These are phyloP conservation scores for Hesperia comma DNA, from an alignment of 2,888 invertebrate species.

Conservation along the genomic window DNA sequence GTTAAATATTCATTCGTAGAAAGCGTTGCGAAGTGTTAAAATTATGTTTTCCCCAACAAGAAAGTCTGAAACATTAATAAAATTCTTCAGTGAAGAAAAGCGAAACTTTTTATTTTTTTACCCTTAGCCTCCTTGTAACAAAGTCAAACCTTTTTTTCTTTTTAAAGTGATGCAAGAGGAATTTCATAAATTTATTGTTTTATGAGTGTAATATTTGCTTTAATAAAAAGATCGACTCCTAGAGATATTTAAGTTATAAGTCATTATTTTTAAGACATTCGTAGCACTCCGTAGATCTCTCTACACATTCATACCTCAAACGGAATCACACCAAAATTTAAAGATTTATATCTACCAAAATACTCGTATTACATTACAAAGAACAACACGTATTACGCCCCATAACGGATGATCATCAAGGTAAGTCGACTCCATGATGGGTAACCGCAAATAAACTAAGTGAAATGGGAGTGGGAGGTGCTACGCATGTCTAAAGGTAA, in stretches of 20 bases:
- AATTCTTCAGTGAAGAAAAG: conserved; percentile 72
- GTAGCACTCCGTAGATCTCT: too few species aligned
- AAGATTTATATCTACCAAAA: background rate
- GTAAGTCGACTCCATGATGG: background rate
- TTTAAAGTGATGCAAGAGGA: conserved; percentile 72
- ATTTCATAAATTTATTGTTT: conserved; percentile 80
- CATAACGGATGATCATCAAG: background rate
- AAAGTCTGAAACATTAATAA: conserved; percentile 73
- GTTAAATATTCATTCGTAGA: conserved; percentile 35
- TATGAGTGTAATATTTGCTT: conserved; percentile 48
- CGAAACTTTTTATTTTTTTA: conserved; percentile 64
- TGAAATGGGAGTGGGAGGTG: background rate
- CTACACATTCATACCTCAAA: too few species aligned
- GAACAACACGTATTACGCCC: background rate
- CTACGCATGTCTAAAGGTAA: conserved; percentile 2
- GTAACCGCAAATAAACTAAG: conserved; percentile 1
- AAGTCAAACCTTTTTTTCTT: conserved; percentile 67
- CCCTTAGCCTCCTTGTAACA: conserved; percentile 61
- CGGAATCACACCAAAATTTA: too few species aligned
- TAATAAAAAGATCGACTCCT: conserved; percentile 42
- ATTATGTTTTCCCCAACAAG: conserved; percentile 59
- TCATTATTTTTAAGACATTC: background rate
- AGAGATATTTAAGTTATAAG: conserved; percentile 7
- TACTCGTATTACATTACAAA: background rate
- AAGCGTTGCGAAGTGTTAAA: conserved; percentile 48